phyloP scores from a whole-genome alignment of 2,113 vertebrate genomes.

The Anseranas semipalmata region DNA sequence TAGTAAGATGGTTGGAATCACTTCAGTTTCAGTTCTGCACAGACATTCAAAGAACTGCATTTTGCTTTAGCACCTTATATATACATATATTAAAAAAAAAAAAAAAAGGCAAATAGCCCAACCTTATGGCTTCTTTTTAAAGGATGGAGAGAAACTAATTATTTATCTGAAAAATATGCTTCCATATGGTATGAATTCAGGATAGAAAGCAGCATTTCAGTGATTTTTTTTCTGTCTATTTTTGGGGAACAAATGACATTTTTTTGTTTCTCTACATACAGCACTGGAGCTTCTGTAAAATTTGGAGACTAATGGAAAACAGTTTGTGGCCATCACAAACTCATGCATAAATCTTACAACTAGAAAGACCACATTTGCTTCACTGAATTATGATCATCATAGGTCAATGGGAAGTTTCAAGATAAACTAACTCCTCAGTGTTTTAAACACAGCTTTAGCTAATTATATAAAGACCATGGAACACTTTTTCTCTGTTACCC shows the following conservation, averaged over 20 bases:
- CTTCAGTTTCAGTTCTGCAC: not conserved
- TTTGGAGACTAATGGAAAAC: not conserved
- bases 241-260: not conserved
- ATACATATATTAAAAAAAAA: not conserved
- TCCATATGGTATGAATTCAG: not conserved
- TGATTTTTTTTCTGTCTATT: not conserved
- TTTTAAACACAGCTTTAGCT: not conserved
- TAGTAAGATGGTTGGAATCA: not conserved
- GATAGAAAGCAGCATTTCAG: not conserved
- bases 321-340: not conserved
- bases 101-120: fast-evolving
- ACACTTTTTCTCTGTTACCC: not conserved
- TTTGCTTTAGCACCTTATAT: not conserved
- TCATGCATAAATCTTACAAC: not conserved
- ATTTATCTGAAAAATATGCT: not conserved
- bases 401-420: not conserved
- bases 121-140: not conserved
- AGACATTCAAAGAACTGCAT: not conserved
- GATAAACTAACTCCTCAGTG: not conserved
- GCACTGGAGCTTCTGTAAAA: not conserved
- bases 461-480: not conserved
- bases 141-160: not conserved
- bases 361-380: not conserved
- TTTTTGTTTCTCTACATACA: not conserved
- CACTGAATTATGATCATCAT: not conserved